Conservation (phyloP, 2,888 invertebrate species). For the Drosophila meridiana region DNA sequence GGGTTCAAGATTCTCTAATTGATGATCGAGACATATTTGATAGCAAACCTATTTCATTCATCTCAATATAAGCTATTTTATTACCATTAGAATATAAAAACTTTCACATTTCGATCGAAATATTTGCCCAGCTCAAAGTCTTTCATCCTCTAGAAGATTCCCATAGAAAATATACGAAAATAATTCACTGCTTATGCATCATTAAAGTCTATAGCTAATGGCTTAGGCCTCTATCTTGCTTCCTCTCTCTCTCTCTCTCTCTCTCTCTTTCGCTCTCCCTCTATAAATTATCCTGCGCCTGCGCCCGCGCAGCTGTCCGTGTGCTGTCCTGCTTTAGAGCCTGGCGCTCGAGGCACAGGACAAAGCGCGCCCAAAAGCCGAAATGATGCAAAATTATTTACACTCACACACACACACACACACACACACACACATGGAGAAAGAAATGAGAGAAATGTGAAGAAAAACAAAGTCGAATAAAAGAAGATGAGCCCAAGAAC, state of each 20-base stretch:
- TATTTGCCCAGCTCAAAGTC: background rate
- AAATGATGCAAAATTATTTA: constrained; percentile 73
- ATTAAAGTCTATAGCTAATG: constrained; percentile 11
- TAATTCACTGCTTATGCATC: constrained; percentile 13
- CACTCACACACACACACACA: constrained; percentile 42
- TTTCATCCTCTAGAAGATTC: background rate
- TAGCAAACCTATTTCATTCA: background rate
- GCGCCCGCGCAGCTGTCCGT: constrained; percentile 60
- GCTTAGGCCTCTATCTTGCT: background rate
- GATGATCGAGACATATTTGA: constrained; percentile 12
- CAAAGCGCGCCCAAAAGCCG: constrained; percentile 58
- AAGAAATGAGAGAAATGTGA: constrained; percentile 37
- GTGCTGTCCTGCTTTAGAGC: constrained; percentile 12
- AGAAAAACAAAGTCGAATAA: constrained; percentile 23
- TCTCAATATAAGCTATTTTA: background rate
- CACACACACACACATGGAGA: background rate
- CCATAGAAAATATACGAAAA: background rate
- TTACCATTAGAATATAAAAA: background rate
- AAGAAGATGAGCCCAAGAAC: constrained; percentile 27
- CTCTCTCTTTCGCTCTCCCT: no score
- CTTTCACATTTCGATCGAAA: background rate
- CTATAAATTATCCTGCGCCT: constrained; percentile 29
- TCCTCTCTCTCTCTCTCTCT: background rate
- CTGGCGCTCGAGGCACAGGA: constrained; percentile 58
- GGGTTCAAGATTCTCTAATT: constrained; percentile 12